Conservation (phyloP, 2,888 invertebrate genomes). For the Hirtodrosophila alboralis region DNA sequence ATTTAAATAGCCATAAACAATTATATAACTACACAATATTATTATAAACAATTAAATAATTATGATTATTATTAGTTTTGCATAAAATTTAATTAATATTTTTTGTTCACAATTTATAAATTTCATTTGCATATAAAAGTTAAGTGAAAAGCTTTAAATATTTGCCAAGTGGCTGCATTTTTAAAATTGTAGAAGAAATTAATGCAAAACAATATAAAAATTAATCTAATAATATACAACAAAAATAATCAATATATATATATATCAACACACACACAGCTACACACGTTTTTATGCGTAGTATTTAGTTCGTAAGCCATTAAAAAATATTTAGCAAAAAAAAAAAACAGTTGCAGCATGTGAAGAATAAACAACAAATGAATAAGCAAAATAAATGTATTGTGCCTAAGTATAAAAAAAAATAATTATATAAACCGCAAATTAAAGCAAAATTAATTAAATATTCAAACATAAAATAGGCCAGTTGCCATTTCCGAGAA, state of each 20-base stretch:
- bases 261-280: constrained; percentile 33
- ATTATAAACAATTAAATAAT: constrained; percentile 23
- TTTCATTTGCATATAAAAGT: constrained; percentile 58
- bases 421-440: constrained; percentile 34
- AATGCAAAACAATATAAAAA: constrained; percentile 52
- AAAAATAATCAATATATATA: constrained; percentile 24
- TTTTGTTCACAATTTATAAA: constrained; percentile 35
- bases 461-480: constrained; percentile 24
- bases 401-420: constrained; percentile 74
- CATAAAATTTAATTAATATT: constrained; percentile 23
- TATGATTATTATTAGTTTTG: constrained; percentile 26
- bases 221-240: constrained; percentile 43
- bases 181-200: constrained; percentile 69
- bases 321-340: constrained; percentile 56
- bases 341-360: constrained; percentile 41
- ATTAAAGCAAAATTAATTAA: constrained; percentile 34
- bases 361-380: constrained; percentile 31
- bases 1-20: constrained; percentile 51
- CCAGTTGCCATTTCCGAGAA: too few relatives aligned
- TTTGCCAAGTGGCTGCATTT: constrained; percentile 70
- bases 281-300: constrained; percentile 72
- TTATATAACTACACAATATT: too few relatives aligned
- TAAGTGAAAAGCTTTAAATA: constrained; percentile 76
- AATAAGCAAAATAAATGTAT: constrained; percentile 70
- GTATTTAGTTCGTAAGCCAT: constrained; percentile 58